phyloP scores from a whole-genome alignment of 2,888 invertebrate genomes.

The Xylocampa areola region DNA sequence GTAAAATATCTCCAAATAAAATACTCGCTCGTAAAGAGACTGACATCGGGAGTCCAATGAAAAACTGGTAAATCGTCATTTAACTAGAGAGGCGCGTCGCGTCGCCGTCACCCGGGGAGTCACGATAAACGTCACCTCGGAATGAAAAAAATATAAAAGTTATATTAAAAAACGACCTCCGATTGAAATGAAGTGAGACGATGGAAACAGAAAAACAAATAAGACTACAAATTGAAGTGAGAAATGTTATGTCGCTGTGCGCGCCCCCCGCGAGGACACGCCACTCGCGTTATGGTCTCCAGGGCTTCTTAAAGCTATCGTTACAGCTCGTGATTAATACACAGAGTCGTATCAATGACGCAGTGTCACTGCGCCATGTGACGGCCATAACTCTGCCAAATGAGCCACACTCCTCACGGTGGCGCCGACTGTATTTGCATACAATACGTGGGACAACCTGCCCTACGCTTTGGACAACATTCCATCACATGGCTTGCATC shows the following conservation, averaged over 20 bases:
- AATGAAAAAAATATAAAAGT: slow-evolving; percentile 84
- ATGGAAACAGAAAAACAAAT: slow-evolving; percentile 81
- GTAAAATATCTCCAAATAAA: slow-evolving; percentile 87
- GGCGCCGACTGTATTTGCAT: slow-evolving; percentile 81
- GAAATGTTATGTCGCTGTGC: slow-evolving; percentile 83
- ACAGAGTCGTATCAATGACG: slow-evolving; percentile 74
- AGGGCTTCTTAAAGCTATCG: slow-evolving; percentile 68
- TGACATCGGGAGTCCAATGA: slow-evolving; percentile 84
- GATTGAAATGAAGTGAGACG: slow-evolving; percentile 85
- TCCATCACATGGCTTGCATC: slow-evolving; percentile 58
- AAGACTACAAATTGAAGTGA: slow-evolving; percentile 86
- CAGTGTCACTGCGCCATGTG: slow-evolving; percentile 70
- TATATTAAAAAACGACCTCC: slow-evolving; percentile 80
- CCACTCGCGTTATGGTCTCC: slow-evolving; percentile 61
- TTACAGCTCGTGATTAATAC: slow-evolving; percentile 82
- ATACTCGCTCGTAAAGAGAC: slow-evolving; percentile 85
- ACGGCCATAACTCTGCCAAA: slow-evolving; percentile 80
- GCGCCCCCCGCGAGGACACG: slow-evolving; percentile 78
- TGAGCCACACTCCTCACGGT: slow-evolving; percentile 75
- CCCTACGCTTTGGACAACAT: slow-evolving; percentile 66
- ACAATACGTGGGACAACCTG: slow-evolving; percentile 76
- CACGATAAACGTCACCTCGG: slow-evolving; percentile 87
- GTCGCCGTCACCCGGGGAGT: slow-evolving; percentile 82
- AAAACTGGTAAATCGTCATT: slow-evolving; percentile 86
- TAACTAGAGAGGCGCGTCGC: slow-evolving; percentile 78